phyloP scores from a whole-genome alignment of 2,113 vertebrate genomes.

The Hemichromis elongatus region DNA sequence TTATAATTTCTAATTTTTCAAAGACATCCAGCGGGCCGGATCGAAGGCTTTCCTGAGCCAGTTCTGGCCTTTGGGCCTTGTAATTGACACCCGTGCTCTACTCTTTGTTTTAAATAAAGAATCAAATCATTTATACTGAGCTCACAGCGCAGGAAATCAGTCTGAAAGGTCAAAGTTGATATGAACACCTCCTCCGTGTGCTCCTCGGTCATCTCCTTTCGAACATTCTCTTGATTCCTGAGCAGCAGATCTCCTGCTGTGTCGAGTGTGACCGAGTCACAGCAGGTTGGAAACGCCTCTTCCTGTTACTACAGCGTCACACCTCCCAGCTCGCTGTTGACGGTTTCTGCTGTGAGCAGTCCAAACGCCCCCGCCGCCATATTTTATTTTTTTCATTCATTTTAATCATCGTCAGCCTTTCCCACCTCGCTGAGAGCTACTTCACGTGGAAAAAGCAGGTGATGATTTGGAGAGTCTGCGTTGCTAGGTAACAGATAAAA shows the following conservation, averaged over 20 bases:
- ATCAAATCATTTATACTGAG: neutral
- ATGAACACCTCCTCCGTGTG: neutral
- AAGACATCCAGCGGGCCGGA: neutral
- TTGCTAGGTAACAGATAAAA: slow-evolving; percentile 48
- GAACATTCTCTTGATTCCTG: neutral
- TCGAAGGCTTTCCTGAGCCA: neutral
- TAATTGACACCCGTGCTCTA: neutral
- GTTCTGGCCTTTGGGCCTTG: neutral
- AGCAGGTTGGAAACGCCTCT: neutral
- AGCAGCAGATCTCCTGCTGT: neutral
- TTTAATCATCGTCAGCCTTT: neutral
- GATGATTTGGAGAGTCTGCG: neutral
- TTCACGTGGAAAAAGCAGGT: neutral
- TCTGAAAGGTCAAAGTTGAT: neutral
- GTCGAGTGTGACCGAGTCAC: neutral
- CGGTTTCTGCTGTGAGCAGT: neutral
- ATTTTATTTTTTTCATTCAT: neutral
- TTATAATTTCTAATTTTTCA: neutral
- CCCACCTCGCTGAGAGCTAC: neutral
- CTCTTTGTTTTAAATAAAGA: neutral
- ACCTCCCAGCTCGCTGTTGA: neutral
- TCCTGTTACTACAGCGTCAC: neutral
- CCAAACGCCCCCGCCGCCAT: neutral
- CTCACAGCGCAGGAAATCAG: neutral
- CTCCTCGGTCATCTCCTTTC: neutral